Percentiles rank a stretch among this genome's conserved stretches.
phyloP scores from a whole-genome alignment of 2,113 vertebrate genomes.

The Bagarius yarrelli region DNA sequence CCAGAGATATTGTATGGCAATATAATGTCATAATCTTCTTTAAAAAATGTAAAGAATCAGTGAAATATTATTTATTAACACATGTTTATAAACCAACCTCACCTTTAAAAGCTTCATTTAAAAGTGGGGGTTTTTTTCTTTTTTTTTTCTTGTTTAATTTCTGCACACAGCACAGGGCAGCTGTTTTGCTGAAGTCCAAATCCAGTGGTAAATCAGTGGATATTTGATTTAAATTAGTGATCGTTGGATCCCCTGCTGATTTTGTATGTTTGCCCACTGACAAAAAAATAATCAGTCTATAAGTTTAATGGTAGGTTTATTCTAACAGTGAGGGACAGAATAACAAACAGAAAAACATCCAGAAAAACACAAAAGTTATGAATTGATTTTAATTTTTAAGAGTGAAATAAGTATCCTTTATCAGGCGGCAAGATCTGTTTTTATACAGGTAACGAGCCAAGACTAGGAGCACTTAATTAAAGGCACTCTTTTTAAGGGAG shows the following conservation, averaged over 20 bases:
- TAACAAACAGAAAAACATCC: no score
- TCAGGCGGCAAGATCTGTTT: no score
- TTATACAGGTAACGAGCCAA: no score
- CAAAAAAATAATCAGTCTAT: no score
- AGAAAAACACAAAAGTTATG: no score
- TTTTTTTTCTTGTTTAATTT: conserved; percentile 36
- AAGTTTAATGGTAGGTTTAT: no score
- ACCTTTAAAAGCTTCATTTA: conserved; percentile 1
- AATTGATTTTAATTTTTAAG: no score
- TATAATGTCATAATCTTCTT: not conserved
- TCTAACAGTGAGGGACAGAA: no score
- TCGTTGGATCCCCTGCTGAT: not conserved
- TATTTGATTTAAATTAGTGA: conserved; percentile 13
- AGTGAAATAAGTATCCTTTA: no score
- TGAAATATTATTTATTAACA: not conserved
- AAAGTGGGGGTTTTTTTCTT: conserved; percentile 31
- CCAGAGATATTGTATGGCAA: not conserved
- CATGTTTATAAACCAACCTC: not conserved
- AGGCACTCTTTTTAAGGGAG: no score
- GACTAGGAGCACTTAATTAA: no score
- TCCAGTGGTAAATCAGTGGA: conserved; percentile 31
- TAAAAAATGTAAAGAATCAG: not conserved
- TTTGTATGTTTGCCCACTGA: no score
- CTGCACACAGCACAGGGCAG: not conserved
- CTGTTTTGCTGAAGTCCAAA: conserved; percentile 45